A percentile compares a stretch with the other conserved stretches of the same genome.
These are phyloP conservation scores for Harpagus bidentatus DNA, from an alignment of 2,113 vertebrate genomes.

Conservation along the genomic window DNA sequence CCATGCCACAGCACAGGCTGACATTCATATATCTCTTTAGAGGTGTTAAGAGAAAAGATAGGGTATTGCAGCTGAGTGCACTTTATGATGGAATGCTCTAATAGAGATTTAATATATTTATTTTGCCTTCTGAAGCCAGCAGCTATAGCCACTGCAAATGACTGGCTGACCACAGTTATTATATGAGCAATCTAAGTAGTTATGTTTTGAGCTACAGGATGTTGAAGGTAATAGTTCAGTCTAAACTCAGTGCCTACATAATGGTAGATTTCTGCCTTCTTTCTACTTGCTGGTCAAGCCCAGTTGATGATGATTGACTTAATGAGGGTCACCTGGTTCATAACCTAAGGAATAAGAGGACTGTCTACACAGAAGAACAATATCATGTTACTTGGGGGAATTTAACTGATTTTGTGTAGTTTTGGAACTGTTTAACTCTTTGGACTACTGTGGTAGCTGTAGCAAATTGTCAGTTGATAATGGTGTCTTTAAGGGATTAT, in stretches of 20 bases:
- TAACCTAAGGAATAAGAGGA: constrained; percentile 17
- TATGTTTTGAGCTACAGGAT: constrained; percentile 40
- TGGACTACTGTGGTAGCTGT: not conserved
- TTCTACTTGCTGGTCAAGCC: constrained; percentile 30
- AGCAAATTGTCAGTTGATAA: not conserved
- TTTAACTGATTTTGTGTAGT: constrained; percentile 9
- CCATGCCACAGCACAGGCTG: not conserved
- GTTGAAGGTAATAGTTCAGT: constrained; percentile 35
- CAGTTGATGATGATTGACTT: constrained; percentile 39
- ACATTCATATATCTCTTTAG: constrained; percentile 27
- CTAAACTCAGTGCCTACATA: constrained; percentile 28
- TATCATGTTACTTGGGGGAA: constrained; percentile 24
- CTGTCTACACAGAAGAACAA: constrained; percentile 8
- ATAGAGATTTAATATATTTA: constrained; percentile 55
- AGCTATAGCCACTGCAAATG: constrained; percentile 38
- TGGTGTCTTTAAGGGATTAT: not conserved
- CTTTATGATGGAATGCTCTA: constrained; percentile 30
- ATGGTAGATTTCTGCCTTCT: constrained; percentile 7
- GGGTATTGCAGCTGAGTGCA: constrained; percentile 5
- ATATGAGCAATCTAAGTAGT: constrained; percentile 48
- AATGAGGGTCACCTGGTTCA: constrained; percentile 16
- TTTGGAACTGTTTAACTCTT: constrained; percentile 19
- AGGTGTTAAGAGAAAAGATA: constrained; percentile 34
- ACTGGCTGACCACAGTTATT: constrained; percentile 20
- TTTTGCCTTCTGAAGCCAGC: constrained; percentile 35